Evolutionary conservation across 2,888 invertebrate species (phyloP).

Genomic region (Platycnemis pennipes): DNA sequence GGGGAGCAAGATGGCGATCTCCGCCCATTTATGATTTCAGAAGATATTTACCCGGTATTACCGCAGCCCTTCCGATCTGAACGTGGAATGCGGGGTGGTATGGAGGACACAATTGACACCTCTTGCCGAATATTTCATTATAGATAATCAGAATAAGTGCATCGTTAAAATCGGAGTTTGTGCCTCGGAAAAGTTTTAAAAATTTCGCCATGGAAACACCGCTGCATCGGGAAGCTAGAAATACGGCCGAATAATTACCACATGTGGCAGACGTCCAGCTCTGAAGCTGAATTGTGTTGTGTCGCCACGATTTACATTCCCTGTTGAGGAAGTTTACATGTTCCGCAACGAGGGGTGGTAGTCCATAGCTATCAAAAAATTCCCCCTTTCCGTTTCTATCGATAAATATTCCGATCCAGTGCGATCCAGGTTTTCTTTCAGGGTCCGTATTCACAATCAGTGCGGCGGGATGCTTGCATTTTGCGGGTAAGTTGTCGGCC

Average conservation of each 20-base stretch:
- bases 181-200: neutral
- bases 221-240: neutral
- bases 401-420: neutral
- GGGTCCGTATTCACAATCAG: neutral
- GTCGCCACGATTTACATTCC: neutral
- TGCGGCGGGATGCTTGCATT: neutral
- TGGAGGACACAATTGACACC: too few species aligned
- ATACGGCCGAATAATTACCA: neutral
- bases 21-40: too few species aligned
- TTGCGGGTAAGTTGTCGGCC: neutral
- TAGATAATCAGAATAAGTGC: too few species aligned
- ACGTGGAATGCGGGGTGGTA: too few species aligned
- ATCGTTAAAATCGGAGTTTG: too few species aligned
- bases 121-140: too few species aligned
- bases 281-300: neutral
- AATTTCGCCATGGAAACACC: neutral
- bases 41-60: too few species aligned
- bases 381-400: neutral
- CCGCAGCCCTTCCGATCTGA: too few species aligned
- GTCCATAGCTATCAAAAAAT: neutral
- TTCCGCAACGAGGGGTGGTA: neutral
- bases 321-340: neutral
- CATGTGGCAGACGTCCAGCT: neutral
- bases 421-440: neutral
- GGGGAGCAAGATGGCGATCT: too few species aligned